Evolutionary conservation across 2,113 vertebrate species (phyloP).

Genomic region (Coptodon rendalli): DNA sequence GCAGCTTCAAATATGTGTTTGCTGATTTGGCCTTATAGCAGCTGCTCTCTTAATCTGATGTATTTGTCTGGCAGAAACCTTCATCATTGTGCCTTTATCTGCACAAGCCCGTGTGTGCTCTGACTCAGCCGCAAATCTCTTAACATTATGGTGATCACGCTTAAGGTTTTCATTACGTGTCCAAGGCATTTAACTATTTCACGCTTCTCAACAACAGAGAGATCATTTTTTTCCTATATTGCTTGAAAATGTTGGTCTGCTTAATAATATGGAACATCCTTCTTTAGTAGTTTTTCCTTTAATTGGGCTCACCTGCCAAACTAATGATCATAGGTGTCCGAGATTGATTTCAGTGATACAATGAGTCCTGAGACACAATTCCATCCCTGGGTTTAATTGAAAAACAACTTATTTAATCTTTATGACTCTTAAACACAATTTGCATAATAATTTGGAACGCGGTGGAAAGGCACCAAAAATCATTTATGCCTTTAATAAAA

Average conservation of each 20-base stretch:
- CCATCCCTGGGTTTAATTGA: not conserved
- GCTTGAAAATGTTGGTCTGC: not conserved
- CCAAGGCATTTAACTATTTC: not conserved
- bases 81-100: not conserved
- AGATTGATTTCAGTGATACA: not conserved
- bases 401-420: not conserved
- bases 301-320: not conserved
- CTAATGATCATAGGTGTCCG: not conserved
- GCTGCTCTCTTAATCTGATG: not conserved
- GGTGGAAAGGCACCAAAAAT: not conserved
- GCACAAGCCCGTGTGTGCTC: rapidly evolving
- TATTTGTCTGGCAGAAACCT: not conserved
- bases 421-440: not conserved
- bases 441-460: not conserved
- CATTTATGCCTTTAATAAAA: not conserved
- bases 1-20: not conserved
- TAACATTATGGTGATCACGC: rapidly evolving
- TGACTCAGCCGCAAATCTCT: not conserved
- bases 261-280: not conserved
- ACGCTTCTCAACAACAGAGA: rapidly evolving
- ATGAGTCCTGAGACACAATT: not conserved
- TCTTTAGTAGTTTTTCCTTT: not conserved
- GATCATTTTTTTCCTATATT: not conserved
- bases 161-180: not conserved
- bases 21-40: not conserved